phyloP scores from a whole-genome alignment of 2,797 vertebrate species.

The Triplophysa bombifrons region DNA sequence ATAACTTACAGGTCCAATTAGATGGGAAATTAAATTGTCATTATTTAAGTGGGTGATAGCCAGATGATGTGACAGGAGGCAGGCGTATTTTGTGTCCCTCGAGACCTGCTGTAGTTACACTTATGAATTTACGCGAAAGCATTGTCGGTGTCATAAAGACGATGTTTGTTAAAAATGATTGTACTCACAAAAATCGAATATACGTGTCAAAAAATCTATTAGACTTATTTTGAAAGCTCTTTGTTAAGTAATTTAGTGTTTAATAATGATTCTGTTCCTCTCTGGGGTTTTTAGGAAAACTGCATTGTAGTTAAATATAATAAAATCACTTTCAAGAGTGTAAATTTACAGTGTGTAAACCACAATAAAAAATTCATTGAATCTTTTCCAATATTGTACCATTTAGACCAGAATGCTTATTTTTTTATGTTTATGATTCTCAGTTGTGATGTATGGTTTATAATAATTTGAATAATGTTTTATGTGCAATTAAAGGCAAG shows the following conservation, averaged over 20 bases:
- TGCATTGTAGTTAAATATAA: too few relatives aligned
- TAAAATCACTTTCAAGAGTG: neutral
- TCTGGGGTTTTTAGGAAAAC: neutral
- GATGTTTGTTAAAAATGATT: neutral
- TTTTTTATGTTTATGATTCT: too few relatives aligned
- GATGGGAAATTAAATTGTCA: conserved; percentile 87
- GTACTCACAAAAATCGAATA: neutral
- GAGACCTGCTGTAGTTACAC: conserved; percentile 63
- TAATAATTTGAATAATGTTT: too few relatives aligned
- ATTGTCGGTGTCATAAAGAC: conserved; percentile 1
- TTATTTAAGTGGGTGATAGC: conserved; percentile 79
- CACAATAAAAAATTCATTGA: neutral
- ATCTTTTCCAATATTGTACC: too few relatives aligned
- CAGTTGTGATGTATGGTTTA: too few relatives aligned
- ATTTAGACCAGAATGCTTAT: too few relatives aligned
- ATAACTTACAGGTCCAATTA: conserved; percentile 88
- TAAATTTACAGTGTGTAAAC: neutral
- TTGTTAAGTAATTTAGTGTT: too few relatives aligned
- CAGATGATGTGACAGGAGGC: conserved; percentile 74
- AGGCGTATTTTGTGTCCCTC: conserved; percentile 67
- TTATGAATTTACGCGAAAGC: conserved; percentile 60
- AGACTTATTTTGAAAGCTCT: neutral
- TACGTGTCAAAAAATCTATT: neutral
- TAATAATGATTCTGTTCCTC: neutral
- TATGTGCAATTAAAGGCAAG: too few relatives aligned